phyloP scores from a whole-genome alignment of 2,888 invertebrate genomes.

The Conops quadrifasciatus region DNA sequence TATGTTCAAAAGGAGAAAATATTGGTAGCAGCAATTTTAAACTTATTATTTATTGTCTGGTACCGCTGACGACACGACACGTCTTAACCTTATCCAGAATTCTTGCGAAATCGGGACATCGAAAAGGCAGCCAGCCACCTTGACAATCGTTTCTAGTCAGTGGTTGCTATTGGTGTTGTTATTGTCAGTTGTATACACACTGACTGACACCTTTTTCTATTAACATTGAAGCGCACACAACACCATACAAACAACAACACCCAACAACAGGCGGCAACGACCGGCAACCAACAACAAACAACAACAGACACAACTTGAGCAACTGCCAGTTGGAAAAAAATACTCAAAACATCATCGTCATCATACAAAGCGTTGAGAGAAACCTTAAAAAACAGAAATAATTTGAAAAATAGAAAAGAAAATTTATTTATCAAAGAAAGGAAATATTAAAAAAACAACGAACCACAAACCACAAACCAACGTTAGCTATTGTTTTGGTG shows the following conservation, averaged over 20 bases:
- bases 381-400: conserved; percentile 3
- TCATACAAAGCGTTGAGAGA: conserved; percentile 20
- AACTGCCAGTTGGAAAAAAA: neutral
- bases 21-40: no score
- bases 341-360: conserved; percentile 21
- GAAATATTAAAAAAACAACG: neutral
- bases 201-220: neutral
- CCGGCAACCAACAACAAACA: no score
- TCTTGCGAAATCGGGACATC: no score
- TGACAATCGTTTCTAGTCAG: no score
- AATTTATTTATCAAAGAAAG: neutral
- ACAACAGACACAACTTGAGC: neutral
- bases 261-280: neutral
- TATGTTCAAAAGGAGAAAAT: no score
- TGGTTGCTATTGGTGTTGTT: no score
- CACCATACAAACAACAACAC: neutral
- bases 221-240: neutral
- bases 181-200: no score
- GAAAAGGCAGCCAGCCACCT: no score
- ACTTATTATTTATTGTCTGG: no score
- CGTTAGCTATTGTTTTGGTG: conserved; percentile 16
- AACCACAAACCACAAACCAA: neutral
- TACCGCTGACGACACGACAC: no score
- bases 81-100: no score
- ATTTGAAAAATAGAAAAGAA: conserved; percentile 5